Conservation (phyloP, 2,113 vertebrate species). For the Alligator sinensis region DNA sequence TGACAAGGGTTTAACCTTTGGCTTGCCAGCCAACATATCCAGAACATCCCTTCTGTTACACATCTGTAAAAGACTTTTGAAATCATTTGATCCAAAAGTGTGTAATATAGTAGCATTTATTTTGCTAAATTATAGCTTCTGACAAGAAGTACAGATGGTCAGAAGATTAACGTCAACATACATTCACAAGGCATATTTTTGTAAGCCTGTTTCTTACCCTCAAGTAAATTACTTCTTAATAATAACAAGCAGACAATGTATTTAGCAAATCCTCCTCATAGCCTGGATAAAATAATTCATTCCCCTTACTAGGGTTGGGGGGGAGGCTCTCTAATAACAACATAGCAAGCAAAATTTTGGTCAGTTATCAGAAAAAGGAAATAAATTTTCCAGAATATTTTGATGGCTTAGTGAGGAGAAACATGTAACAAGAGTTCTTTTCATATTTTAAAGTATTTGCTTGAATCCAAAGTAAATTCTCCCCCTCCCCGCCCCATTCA, state of each 20-base stretch:
- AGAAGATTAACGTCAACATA: not conserved
- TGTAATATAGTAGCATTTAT: not conserved
- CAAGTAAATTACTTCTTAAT: not conserved
- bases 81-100: not conserved
- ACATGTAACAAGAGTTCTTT: not conserved
- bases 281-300: not conserved
- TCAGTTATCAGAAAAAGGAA: not conserved
- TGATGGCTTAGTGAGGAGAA: not conserved
- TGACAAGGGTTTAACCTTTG: constrained; percentile 13
- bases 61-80: not conserved
- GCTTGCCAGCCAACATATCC: not conserved
- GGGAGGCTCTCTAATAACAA: not conserved
- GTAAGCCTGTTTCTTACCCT: not conserved
- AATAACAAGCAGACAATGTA: not conserved
- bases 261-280: rapidly evolving
- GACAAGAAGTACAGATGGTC: not conserved
- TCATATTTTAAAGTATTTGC: not conserved
- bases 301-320: not conserved
- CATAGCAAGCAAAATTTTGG: not conserved
- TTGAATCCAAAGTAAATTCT: no score
- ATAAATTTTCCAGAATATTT: not conserved
- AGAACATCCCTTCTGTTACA: not conserved
- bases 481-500: no score
- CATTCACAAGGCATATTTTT: not conserved
- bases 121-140: not conserved